Conservation (phyloP, 2,113 vertebrate genomes). For the Cyphomyrus discorhynchus region DNA sequence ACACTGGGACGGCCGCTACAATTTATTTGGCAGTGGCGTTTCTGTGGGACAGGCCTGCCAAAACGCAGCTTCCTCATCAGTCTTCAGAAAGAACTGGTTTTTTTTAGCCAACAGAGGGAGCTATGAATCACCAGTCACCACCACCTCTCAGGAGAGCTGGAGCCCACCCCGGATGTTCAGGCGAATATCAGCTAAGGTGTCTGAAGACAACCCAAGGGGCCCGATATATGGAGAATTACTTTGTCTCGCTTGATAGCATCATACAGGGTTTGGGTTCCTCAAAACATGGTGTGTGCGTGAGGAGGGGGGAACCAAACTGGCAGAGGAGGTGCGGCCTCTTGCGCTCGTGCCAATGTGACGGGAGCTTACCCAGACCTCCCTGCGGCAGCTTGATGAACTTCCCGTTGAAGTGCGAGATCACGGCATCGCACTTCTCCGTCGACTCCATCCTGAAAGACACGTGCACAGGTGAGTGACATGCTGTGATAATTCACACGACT, state of each 20-base stretch:
- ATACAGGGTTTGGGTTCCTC: neutral
- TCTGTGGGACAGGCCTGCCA: neutral
- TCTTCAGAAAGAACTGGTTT: neutral
- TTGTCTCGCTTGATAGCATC: neutral
- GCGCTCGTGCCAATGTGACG: neutral
- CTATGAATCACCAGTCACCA: neutral
- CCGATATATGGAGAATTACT: neutral
- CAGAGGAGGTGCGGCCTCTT: neutral
- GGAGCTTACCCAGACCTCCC: constrained; percentile 64
- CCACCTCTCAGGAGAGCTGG: neutral
- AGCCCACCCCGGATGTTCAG: neutral
- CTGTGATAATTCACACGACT: neutral
- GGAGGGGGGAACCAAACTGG: neutral
- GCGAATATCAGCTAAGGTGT: neutral
- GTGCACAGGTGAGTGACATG: neutral
- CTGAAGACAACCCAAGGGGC: neutral
- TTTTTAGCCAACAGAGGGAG: neutral
- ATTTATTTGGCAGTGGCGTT: neutral
- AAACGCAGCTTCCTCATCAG: neutral
- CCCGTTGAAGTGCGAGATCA: constrained; percentile 98
- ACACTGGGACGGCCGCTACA: neutral
- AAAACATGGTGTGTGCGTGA: neutral
- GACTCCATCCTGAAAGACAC: constrained; percentile 84
- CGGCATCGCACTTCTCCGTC: constrained; percentile 71
- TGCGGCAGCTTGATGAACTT: constrained; percentile 95